Conservation (phyloP, 2,888 invertebrate species). For the Zootermopsis nevadensis region DNA sequence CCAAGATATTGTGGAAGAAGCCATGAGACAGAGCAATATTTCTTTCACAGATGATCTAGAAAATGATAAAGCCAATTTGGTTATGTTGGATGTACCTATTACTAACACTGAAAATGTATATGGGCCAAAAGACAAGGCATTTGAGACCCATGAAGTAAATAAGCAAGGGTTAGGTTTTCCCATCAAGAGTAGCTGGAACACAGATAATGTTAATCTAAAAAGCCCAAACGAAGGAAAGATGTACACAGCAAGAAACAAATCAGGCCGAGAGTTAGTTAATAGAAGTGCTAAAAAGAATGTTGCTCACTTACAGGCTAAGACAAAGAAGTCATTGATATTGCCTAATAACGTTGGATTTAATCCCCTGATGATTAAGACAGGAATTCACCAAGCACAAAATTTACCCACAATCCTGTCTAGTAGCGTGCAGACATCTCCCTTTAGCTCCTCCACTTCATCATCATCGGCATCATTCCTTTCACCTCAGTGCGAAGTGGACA, state of each 20-base stretch:
- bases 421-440: not conserved
- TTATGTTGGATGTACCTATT: conserved; percentile 24
- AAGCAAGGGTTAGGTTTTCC: not conserved
- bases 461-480: not conserved
- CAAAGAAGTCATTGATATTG: conserved; percentile 19
- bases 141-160: not conserved
- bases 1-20: conserved; percentile 52
- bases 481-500: not conserved
- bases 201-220: not conserved
- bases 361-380: conserved; percentile 8
- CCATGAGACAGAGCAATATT: conserved; percentile 52
- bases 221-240: not conserved
- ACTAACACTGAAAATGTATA: conserved; percentile 7
- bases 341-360: conserved; percentile 1
- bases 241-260: not conserved
- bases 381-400: conserved; percentile 12
- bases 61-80: conserved; percentile 36
- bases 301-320: not conserved
- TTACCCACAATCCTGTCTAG: not conserved
- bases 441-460: conserved; percentile 7
- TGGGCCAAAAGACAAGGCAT: not conserved
- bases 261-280: not conserved
- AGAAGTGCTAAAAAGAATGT: not conserved
- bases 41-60: conserved; percentile 24
- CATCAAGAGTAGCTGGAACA: conserved; percentile 3